A percentile compares a stretch with the other conserved stretches of the same genome.
Evolutionary conservation across 2,888 invertebrate species (phyloP).

Genomic region (Epinotia ramella): DNA sequence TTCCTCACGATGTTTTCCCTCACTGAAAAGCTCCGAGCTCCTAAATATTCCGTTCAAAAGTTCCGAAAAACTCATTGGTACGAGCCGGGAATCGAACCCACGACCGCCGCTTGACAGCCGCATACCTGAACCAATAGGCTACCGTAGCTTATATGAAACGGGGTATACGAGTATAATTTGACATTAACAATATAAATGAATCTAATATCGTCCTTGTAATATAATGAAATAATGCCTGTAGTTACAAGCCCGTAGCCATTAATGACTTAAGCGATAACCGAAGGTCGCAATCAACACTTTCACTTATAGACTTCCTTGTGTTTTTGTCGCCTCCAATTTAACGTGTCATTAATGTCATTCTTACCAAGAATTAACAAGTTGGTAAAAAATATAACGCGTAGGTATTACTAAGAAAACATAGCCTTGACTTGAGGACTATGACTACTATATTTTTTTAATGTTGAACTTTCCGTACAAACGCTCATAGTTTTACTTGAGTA

Average conservation of each 20-base stretch:
- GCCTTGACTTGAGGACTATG: neutral
- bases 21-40: no score
- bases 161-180: no score
- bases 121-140: no score
- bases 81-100: no score
- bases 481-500: neutral
- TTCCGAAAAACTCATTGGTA: no score
- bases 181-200: neutral
- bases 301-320: slow-evolving; percentile 56
- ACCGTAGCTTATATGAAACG: no score
- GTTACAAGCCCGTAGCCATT: neutral
- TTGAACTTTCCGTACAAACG: neutral
- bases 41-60: no score
- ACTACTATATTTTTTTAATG: neutral
- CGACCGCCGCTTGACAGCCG: no score
- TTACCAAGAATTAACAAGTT: slow-evolving; percentile 5
- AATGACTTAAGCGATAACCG: slow-evolving; percentile 22
- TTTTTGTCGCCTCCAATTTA: slow-evolving; percentile 52
- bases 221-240: neutral
- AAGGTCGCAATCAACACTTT: slow-evolving; percentile 58
- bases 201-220: neutral
- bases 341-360: slow-evolving; percentile 32
- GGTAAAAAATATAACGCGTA: neutral
- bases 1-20: no score
- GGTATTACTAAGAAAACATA: neutral